Evolutionary conservation across 2,113 vertebrate species (phyloP).

Genomic region (Orycteropus afer): DNA sequence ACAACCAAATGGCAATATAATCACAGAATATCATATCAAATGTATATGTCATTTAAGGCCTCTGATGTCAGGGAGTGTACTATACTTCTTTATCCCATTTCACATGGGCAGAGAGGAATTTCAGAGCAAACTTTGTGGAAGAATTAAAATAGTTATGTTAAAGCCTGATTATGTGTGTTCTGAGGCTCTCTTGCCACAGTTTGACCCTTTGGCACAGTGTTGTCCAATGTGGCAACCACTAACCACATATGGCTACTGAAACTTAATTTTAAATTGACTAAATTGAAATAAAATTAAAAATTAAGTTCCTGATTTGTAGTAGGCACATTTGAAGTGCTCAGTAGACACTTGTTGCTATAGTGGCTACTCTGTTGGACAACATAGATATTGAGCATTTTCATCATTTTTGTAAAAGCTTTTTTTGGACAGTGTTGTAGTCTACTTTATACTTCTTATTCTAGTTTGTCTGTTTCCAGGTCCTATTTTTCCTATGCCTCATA

Average conservation of each 20-base stretch:
- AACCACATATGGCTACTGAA: neutral
- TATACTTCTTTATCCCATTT: neutral
- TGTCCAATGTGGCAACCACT: neutral
- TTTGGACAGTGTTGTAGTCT: neutral
- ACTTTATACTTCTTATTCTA: neutral
- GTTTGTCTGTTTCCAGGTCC: conserved; percentile 31
- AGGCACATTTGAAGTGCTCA: neutral
- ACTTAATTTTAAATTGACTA: neutral
- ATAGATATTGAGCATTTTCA: neutral
- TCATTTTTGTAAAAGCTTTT: neutral
- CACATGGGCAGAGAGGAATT: neutral
- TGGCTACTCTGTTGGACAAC: neutral
- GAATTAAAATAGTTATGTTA: neutral
- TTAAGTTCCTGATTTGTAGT: neutral
- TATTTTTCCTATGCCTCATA: neutral
- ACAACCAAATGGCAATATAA: neutral
- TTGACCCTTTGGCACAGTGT: neutral
- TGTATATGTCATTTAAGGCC: neutral
- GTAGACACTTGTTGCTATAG: neutral
- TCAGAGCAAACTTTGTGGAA: neutral
- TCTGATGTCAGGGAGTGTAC: neutral
- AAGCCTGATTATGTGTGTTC: neutral
- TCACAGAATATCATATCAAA: neutral
- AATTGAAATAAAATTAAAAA: neutral
- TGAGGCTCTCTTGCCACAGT: neutral